A percentile compares a stretch with the other conserved stretches of the same genome.
phyloP scores from a whole-genome alignment of 2,888 invertebrate genomes.

The Pollenia griseotomentosa region DNA sequence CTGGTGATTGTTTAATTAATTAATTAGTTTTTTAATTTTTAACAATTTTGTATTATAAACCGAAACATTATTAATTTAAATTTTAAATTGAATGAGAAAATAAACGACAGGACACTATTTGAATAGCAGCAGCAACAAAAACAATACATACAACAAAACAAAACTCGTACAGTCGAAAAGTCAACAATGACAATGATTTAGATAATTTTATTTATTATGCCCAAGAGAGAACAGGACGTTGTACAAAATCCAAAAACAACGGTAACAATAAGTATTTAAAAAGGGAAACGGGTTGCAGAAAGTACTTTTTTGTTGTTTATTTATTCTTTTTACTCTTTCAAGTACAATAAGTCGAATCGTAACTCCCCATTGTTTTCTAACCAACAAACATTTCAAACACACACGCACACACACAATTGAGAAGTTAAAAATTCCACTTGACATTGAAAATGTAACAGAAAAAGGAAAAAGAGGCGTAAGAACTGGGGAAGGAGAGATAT shows the following conservation, averaged over 20 bases:
- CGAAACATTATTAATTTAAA: constrained; percentile 13
- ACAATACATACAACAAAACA: background rate
- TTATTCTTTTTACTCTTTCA: constrained; percentile 61
- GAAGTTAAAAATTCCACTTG: constrained; percentile 6
- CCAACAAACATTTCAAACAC: constrained; percentile 1
- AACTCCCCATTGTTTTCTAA: constrained; percentile 49
- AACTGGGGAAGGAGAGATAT: constrained; percentile 7
- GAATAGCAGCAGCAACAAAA: background rate
- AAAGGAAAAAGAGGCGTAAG: background rate
- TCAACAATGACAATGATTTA: constrained; percentile 82
- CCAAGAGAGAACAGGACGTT: constrained; percentile 76
- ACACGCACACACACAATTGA: background rate
- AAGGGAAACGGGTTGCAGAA: background rate
- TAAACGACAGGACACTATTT: background rate
- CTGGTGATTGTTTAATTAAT: background rate
- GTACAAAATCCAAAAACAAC: constrained; percentile 27
- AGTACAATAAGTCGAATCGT: constrained; percentile 53
- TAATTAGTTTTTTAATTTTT: background rate
- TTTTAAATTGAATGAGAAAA: constrained; percentile 27
- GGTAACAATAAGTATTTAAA: background rate
- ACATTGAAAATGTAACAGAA: constrained; percentile 14
- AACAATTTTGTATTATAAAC: background rate
- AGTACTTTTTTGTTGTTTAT: constrained; percentile 7
- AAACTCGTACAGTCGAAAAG: constrained; percentile 76
- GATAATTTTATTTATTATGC: constrained; percentile 82